Conservation (phyloP, 2,888 invertebrate genomes). For the Biston betularia region DNA sequence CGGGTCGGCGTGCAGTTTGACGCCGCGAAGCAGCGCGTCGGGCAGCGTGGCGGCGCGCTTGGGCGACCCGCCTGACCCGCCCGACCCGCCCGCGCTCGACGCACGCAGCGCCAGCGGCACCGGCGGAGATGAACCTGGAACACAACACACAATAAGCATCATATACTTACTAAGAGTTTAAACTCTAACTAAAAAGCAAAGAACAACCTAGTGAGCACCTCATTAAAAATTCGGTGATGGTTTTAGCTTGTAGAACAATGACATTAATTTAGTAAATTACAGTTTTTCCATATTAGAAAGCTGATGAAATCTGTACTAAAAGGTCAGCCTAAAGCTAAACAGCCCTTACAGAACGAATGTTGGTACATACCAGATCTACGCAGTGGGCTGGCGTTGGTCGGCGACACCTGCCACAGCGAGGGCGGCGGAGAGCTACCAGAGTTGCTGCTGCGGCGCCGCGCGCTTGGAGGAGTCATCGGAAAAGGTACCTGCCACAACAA, state of each 20-base stretch:
- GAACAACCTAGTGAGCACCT: too few relatives aligned
- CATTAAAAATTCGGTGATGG: too few relatives aligned
- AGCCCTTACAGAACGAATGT: too few relatives aligned
- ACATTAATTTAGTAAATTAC: too few relatives aligned
- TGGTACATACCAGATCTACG: constrained; percentile 85
- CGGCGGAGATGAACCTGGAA: constrained; percentile 73
- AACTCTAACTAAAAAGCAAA: too few relatives aligned
- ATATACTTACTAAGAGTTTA: too few relatives aligned
- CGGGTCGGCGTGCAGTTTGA: constrained; percentile 79
- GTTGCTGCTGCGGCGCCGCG: constrained; percentile 87
- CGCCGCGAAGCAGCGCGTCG: constrained; percentile 79
- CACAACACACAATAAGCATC: constrained; percentile 10
- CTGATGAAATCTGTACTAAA: too few relatives aligned
- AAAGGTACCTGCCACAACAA: constrained; percentile 89
- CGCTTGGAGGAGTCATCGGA: constrained; percentile 93
- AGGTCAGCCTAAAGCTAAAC: too few relatives aligned
- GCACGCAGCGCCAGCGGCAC: constrained; percentile 80
- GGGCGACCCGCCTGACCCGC: constrained; percentile 87
- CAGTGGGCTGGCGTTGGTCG: constrained; percentile 91
- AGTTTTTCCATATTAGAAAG: too few relatives aligned
- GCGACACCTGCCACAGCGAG: constrained; percentile 94
- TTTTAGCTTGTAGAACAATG: too few relatives aligned
- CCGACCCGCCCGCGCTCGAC: constrained; percentile 60
- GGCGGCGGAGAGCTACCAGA: constrained; percentile 91
- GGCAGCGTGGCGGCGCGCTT: constrained; percentile 78